Evolutionary conservation across 2,888 invertebrate genomes (phyloP), one percentile per base, ranked within the genome.

Genomic region (Bembecia ichneumoniformis): DNA sequence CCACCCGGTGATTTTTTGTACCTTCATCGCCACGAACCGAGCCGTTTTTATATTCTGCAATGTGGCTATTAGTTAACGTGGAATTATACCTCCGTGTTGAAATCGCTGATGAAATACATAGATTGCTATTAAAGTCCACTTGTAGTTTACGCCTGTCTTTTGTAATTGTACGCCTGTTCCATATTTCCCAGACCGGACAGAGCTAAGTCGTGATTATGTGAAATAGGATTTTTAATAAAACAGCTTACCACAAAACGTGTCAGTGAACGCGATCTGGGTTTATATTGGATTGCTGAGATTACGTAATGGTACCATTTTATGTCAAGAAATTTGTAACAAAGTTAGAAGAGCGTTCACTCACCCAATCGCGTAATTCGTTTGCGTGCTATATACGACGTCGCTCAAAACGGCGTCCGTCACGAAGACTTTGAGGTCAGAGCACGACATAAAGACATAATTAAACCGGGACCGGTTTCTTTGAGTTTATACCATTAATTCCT

Each of bases 391-490:
- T 64, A 64, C 58, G 55, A 55, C 60, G 62, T 60, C 62, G 68
- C 64, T 66, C 66, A 61, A 63, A 70, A 66, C 66, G 66, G 66
- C 62, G 65, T 66, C 66, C 67, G 74, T 68, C 77, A 77, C 76
- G 75, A 79, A 73, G 61, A 66, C 63, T 71, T 73, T 68, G 68
- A 68, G 76, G 76, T 78, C 74, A 73, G 61, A 68, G 68, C 71
- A 66, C 68, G 72, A 54, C 66, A 68, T 66, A 68, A 70, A 71
- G 72, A 54, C 66, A 68, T 66, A 68, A 70, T 71, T 65, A 70
- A n/a, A n/a, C n/a, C 61, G 63, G 61, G 70, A 77, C 72, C 69
- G 68, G 73, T 73, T 67, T 59, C 56, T 58, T 40, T 28, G 9
- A 7, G 28, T 28, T 28, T 28, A 28, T 28, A 28, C 5, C 28